These are phyloP conservation scores for Sylvia borin DNA, from an alignment of 2,797 vertebrate species.

Conservation along the genomic window DNA sequence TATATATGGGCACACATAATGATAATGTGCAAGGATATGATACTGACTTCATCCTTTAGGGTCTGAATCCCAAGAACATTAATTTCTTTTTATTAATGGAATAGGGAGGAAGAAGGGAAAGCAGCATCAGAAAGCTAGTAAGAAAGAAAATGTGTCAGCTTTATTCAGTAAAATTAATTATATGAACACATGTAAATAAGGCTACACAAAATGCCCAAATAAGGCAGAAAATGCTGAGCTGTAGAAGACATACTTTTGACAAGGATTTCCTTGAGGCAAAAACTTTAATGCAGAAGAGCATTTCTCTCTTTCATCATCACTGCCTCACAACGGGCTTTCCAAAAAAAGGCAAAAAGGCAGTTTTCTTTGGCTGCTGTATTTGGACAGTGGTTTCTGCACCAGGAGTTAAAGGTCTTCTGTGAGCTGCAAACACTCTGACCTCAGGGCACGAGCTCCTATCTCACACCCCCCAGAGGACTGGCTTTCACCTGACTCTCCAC, in stretches of 20 bases:
- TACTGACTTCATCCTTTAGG: background rate
- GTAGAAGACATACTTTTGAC: background rate
- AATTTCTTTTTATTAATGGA: background rate
- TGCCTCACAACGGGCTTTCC: background rate
- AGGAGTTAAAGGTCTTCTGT: background rate
- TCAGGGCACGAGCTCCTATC: background rate
- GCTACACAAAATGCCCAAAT: background rate
- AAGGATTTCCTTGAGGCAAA: background rate
- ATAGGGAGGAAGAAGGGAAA: background rate
- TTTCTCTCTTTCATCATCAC: background rate
- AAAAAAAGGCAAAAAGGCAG: background rate
- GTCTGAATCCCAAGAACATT: background rate
- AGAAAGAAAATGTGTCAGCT: background rate
- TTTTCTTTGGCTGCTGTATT: background rate
- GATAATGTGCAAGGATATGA: background rate
- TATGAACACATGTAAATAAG: background rate
- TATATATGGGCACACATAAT: background rate
- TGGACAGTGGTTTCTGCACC: background rate
- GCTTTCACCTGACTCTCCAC: background rate
- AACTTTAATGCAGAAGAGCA: background rate
- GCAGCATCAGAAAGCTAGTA: background rate
- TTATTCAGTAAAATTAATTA: background rate
- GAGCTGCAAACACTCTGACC: background rate
- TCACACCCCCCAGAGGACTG: accelerated
- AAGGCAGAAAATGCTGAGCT: background rate